Percentiles rank a stretch among this genome's conserved stretches.
phyloP scores from a whole-genome alignment of 2,113 vertebrate species.

The Edolisoma coerulescens region DNA sequence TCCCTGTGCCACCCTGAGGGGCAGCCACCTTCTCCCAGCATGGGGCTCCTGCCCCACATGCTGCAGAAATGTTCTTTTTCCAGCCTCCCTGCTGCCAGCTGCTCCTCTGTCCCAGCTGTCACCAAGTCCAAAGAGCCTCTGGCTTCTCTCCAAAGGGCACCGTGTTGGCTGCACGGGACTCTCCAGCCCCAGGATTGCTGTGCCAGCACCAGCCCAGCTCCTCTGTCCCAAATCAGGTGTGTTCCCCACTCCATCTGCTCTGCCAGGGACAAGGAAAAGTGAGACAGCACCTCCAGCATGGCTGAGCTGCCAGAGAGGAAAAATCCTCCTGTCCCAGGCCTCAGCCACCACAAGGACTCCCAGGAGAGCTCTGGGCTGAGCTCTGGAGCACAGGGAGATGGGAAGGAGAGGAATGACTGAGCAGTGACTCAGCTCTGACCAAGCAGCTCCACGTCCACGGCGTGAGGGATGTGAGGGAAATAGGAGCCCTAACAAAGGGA shows the following conservation, averaged over 20 bases:
- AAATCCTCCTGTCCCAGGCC: neutral
- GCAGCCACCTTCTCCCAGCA: neutral
- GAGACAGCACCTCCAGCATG: neutral
- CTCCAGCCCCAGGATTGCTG: neutral
- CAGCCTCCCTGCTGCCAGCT: neutral
- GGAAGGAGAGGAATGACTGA: neutral
- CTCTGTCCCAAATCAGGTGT: accelerated
- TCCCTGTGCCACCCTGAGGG: neutral
- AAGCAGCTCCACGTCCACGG: accelerated
- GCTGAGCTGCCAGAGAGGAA: accelerated
- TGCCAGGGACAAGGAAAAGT: accelerated
- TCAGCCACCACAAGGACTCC: accelerated
- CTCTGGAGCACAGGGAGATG: neutral
- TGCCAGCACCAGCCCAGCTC: accelerated
- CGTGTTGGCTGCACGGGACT: neutral
- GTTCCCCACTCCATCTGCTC: accelerated
- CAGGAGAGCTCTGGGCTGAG: accelerated
- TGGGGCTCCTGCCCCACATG: neutral
- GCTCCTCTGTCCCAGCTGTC: neutral
- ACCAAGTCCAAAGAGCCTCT: neutral
- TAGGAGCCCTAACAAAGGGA: neutral
- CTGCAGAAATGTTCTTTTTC: neutral
- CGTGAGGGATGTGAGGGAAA: neutral
- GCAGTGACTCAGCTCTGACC: neutral
- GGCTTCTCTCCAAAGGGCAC: neutral